Conservation (phyloP, 2,888 invertebrate genomes). For the Elegia similella region DNA sequence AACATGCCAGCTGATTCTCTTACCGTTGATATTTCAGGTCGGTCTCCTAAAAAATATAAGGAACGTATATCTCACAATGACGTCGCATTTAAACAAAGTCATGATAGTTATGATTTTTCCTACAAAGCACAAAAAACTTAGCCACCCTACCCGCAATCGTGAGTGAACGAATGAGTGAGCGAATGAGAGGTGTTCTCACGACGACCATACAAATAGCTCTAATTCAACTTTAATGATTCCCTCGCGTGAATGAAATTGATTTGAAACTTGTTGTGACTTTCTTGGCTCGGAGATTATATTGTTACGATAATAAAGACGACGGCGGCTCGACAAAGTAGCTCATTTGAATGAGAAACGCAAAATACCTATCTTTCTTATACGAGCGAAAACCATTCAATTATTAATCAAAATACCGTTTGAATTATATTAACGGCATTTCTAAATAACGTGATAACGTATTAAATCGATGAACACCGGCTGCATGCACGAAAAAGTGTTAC, state of each 20-base stretch:
- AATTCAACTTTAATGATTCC: constrained; percentile 76
- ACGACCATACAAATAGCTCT: constrained; percentile 59
- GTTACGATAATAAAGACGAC: constrained; percentile 25
- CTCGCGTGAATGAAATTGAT: constrained; percentile 80
- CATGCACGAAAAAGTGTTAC: too few relatives aligned
- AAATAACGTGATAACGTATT: too few relatives aligned
- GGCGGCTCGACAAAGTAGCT: constrained; percentile 4
- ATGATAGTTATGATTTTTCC: background rate
- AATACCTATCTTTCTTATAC: too few relatives aligned
- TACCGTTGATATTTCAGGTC: too few relatives aligned
- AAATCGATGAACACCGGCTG: too few relatives aligned
- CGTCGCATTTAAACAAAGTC: too few relatives aligned
- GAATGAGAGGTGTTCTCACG: constrained; percentile 67
- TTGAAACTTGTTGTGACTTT: constrained; percentile 66
- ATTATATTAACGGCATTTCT: too few relatives aligned
- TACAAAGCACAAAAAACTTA: constrained; percentile 14
- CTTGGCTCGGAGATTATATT: constrained; percentile 32
- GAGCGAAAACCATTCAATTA: too few relatives aligned
- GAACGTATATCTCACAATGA: too few relatives aligned
- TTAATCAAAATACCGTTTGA: too few relatives aligned
- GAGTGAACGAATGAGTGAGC: constrained; percentile 58
- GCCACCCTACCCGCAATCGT: constrained; percentile 53
- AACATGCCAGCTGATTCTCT: too few relatives aligned
- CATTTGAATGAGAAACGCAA: constrained; percentile 1
- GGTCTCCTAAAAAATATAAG: too few relatives aligned